Evolutionary conservation across 2,797 vertebrate genomes (phyloP), one percentile per base, ranked within the genome.

Genomic region (Gadopsis marmoratus): DNA sequence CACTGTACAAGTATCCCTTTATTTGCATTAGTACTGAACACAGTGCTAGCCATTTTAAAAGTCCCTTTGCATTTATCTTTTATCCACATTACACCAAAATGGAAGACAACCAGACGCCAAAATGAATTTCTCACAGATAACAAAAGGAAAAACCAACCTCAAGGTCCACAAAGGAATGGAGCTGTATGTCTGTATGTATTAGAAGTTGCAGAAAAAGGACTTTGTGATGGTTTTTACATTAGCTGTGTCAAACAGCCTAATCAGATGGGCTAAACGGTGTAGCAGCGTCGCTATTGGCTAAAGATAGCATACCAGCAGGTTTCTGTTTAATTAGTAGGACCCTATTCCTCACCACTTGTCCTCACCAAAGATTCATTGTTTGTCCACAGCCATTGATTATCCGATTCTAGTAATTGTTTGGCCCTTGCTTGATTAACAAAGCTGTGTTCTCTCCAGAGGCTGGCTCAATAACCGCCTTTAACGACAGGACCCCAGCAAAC

Each of bases 391-490:
- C 48, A 82, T 78, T 71, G 86, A 79, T 85, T 89, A 87, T 92
- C 85, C 88, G 89, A 94, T 95, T 94, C 83, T 90, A 90, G 93
- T 96, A 95, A 95, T 95, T 95, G 95, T 92, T 95, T 93, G 89
- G 83, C 91, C 91, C 87, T 86, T 64, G 75, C 90, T 93, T 95
- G 93, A 94, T 95, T 95, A 95, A 90, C 88, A 94, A 95, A 94
- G 92, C 90, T 88, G 88, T 83, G 89, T 93, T 93, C 86, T 92
- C 89, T 87, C 86, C 58, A 63, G 78, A 77, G 89, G 77, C 79
- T 31, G 54, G 77, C 84, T 94, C 88, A 79, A 88, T 86, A 88
- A 74, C 67, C 50, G 78, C 56, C 50, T 79, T 83, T 76, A 89
- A 89, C 75, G 77, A 79, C 69, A 79, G 72, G 60, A 84, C 43